A percentile compares a stretch with the other conserved stretches of the same genome.
Evolutionary conservation across 2,888 invertebrate genomes (phyloP).

Genomic region (Petrophora chlorosata): DNA sequence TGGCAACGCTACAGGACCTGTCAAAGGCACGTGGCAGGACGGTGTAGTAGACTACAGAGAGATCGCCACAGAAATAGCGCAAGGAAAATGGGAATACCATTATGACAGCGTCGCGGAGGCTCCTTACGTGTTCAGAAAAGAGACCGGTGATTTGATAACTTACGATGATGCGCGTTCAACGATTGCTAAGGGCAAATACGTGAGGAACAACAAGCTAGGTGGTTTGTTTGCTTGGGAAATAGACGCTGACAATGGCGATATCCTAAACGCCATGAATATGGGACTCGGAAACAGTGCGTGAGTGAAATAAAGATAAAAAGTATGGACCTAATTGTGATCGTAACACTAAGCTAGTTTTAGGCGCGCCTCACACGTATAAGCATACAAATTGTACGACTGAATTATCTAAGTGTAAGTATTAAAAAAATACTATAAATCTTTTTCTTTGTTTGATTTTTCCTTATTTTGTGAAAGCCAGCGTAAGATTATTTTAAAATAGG

Average conservation of each 20-base stretch:
- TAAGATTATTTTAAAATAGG: not conserved
- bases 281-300: slow-evolving; percentile 70
- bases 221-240: slow-evolving; percentile 79
- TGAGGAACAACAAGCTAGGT: slow-evolving; percentile 74
- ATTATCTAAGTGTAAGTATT: slow-evolving; percentile 21
- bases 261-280: slow-evolving; percentile 77
- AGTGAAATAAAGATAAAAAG: slow-evolving; percentile 29
- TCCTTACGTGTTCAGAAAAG: slow-evolving; percentile 72
- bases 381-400: slow-evolving; percentile 24
- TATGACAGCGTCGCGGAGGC: slow-evolving; percentile 76
- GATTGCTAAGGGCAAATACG: slow-evolving; percentile 77
- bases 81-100: slow-evolving; percentile 74
- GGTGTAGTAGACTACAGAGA: slow-evolving; percentile 78
- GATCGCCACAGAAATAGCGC: slow-evolving; percentile 70
- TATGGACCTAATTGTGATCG: slow-evolving; percentile 26
- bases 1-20: slow-evolving; percentile 72
- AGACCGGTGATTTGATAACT: slow-evolving; percentile 73
- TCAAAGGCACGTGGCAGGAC: slow-evolving; percentile 78
- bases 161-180: slow-evolving; percentile 76
- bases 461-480: not conserved
- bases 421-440: slow-evolving; percentile 10
- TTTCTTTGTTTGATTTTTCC: not conserved
- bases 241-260: slow-evolving; percentile 77
- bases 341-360: slow-evolving; percentile 27
- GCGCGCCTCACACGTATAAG: slow-evolving; percentile 21